Conservation (phyloP, 2,113 vertebrate genomes). For the Rhinoptilus africanus region DNA sequence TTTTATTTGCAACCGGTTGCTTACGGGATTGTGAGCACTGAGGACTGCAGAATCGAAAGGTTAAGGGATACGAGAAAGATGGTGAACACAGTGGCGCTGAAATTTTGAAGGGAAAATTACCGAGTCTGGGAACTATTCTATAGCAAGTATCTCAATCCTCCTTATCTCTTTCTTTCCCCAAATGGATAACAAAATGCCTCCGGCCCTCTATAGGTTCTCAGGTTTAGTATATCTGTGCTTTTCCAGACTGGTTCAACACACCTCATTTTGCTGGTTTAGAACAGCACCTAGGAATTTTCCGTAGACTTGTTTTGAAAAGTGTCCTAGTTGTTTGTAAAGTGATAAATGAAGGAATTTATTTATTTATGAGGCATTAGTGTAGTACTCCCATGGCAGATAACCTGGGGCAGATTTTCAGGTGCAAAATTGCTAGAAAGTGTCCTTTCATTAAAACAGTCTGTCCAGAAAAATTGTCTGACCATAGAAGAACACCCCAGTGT, state of each 20-base stretch:
- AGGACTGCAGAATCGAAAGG: neutral
- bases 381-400: neutral
- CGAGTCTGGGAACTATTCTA: slow-evolving; percentile 9
- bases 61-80: neutral
- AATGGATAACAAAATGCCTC: slow-evolving; percentile 33
- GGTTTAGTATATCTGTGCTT: slow-evolving; percentile 1
- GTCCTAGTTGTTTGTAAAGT: slow-evolving; percentile 30
- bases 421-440: neutral
- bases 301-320: slow-evolving; percentile 58
- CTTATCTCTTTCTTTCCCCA: slow-evolving; percentile 34
- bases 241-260: slow-evolving; percentile 5
- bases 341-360: slow-evolving; percentile 22
- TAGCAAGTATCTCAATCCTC: slow-evolving; percentile 1
- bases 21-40: neutral
- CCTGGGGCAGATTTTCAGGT: neutral
- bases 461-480: neutral
- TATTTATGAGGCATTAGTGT: neutral
- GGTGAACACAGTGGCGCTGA: neutral
- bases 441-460: neutral
- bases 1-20: neutral
- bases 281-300: slow-evolving; percentile 58
- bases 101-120: slow-evolving; percentile 34
- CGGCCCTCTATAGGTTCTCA: slow-evolving; percentile 16
- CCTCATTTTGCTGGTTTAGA: slow-evolving; percentile 54
- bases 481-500: neutral